These are phyloP conservation scores for Tetramorium parvispinum DNA, from an alignment of 1,140 invertebrate genomes.

Conservation along the genomic window DNA sequence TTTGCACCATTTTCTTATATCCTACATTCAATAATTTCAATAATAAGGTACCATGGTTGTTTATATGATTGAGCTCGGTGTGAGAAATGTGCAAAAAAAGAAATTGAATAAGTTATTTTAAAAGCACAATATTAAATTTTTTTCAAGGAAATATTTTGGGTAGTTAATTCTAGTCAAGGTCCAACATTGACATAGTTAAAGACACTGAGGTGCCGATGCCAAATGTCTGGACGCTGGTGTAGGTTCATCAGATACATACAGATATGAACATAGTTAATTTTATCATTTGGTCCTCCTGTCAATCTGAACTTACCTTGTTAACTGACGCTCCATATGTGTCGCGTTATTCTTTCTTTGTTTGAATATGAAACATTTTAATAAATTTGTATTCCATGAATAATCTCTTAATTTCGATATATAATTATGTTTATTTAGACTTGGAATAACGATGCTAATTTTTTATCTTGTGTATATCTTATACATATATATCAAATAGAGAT, in stretches of 20 bases:
- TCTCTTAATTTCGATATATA: background rate
- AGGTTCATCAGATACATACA: slow-evolving; percentile 64
- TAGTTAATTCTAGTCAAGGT: slow-evolving; percentile 76
- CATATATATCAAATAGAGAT: slow-evolving; percentile 20
- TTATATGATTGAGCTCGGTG: background rate
- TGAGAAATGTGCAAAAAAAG: background rate
- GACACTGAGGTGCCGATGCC: slow-evolving; percentile 68
- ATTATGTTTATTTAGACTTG: background rate
- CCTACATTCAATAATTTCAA: background rate
- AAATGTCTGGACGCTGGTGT: slow-evolving; percentile 66
- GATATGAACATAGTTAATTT: slow-evolving; percentile 74
- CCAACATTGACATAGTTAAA: slow-evolving; percentile 77
- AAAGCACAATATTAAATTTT: slow-evolving; percentile 53
- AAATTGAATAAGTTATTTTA: slow-evolving; percentile 32
- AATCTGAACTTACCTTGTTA: slow-evolving; percentile 63
- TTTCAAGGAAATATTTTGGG: slow-evolving; percentile 66
- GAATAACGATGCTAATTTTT: background rate
- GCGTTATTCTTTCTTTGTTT: background rate
- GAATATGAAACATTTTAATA: slow-evolving; percentile 18
- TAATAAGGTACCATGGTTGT: too few relatives aligned
- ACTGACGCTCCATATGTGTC: slow-evolving; percentile 18
- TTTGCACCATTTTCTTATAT: background rate
- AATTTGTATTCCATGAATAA: background rate
- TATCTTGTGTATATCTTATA: background rate
- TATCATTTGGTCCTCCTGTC: slow-evolving; percentile 54